Percentiles rank a stretch among this genome's conserved stretches.
Evolutionary conservation across 2,797 vertebrate genomes (phyloP).

Genomic region (Siniperca scherzeri): DNA sequence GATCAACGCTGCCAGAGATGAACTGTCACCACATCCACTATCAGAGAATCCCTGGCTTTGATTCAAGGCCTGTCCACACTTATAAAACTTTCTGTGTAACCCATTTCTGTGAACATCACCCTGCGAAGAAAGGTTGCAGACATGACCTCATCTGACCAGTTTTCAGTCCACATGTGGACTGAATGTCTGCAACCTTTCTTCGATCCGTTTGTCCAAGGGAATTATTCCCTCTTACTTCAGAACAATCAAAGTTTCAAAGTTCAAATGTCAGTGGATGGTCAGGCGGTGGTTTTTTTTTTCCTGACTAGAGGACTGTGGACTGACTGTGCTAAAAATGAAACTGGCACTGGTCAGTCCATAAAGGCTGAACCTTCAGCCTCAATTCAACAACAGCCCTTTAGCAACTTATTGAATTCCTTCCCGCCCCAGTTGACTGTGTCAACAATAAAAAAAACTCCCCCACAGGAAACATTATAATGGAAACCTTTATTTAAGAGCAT

Average conservation of each 20-base stretch:
- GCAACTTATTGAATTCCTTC: background rate
- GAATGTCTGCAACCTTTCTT: conserved; percentile 25
- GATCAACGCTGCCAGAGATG: background rate
- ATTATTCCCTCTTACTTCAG: conserved; percentile 15
- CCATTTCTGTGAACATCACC: conserved; percentile 32
- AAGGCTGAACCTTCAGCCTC: background rate
- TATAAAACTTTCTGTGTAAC: conserved; percentile 38
- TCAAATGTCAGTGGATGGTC: conserved; percentile 5
- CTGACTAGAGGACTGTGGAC: background rate
- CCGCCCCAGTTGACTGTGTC: background rate
- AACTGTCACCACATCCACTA: conserved; percentile 33
- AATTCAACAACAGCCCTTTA: background rate
- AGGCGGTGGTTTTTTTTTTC: background rate
- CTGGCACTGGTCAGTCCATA: background rate
- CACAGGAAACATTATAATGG: too few relatives aligned
- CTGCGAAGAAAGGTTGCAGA: background rate
- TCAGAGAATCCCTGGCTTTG: conserved; percentile 33
- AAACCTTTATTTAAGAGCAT: background rate
- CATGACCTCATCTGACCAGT: too few relatives aligned
- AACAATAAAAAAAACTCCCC: background rate
- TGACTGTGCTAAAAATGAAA: background rate
- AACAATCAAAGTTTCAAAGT: conserved; percentile 44
- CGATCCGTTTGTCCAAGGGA: conserved; percentile 26
- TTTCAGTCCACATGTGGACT: conserved; percentile 11
- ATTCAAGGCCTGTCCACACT: conserved; percentile 50